These are phyloP conservation scores for Saccostrea glomerata DNA, from an alignment of 1,140 invertebrate genomes.

Conservation along the genomic window DNA sequence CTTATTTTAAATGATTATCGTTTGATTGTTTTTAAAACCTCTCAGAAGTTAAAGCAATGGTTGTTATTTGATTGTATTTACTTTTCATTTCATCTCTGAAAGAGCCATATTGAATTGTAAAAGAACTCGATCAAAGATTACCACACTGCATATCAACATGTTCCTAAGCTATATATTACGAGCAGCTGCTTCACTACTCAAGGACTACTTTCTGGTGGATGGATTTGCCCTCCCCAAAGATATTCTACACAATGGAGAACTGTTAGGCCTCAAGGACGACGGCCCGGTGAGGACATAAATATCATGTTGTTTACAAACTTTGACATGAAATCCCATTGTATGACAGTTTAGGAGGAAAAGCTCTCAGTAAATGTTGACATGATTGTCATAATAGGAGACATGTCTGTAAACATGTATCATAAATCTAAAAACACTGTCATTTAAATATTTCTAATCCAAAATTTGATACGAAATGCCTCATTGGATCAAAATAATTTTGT, in stretches of 20 bases:
- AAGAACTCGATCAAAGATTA: slow-evolving; percentile 84
- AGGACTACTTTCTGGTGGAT: slow-evolving; percentile 82
- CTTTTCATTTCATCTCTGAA: background rate
- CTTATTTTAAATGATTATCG: no score
- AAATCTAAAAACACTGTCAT: no score
- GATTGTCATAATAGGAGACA: background rate
- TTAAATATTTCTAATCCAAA: no score
- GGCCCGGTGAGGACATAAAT: slow-evolving; percentile 54
- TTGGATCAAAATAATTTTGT: no score
- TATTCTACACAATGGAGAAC: slow-evolving; percentile 49
- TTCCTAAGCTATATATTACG: slow-evolving; percentile 86
- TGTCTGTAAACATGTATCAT: background rate
- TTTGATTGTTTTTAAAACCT: no score
- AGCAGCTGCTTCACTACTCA: slow-evolving; percentile 83
- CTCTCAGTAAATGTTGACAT: background rate
- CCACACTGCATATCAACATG: slow-evolving; percentile 85
- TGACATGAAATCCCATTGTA: background rate
- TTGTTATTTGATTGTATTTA: no score
- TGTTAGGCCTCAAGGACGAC: slow-evolving; percentile 58
- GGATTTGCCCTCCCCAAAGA: slow-evolving; percentile 80
- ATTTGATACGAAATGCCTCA: no score
- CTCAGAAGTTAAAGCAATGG: no score
- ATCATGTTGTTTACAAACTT: background rate
- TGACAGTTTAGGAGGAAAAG: slow-evolving; percentile 20
- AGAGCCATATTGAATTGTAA: slow-evolving; percentile 59